Evolutionary conservation across 2,888 invertebrate genomes (phyloP).

Genomic region (Macrostomum cliftonense): DNA sequence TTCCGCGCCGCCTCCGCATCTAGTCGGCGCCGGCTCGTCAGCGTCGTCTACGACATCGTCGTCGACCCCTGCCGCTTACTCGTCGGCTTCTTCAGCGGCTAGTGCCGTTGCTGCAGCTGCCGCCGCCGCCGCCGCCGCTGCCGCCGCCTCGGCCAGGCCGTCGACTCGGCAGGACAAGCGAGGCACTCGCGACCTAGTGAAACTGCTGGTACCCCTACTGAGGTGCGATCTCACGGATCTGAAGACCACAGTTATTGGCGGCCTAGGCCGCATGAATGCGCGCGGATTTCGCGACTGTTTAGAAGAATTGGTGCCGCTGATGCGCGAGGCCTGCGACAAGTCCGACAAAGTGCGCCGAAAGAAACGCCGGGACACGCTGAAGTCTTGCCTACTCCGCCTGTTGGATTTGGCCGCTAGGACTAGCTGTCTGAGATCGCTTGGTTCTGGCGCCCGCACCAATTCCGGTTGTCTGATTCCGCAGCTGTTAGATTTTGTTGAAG

Average conservation of each 20-base stretch:
- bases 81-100: no score
- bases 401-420: conserved; percentile 67
- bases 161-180: background rate
- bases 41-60: background rate
- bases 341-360: conserved; percentile 85
- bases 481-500: no score
- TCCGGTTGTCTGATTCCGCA: no score
- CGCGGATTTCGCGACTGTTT: conserved; percentile 81
- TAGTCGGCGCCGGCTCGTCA: background rate
- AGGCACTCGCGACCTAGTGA: conserved; percentile 66
- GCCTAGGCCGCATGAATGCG: conserved; percentile 81
- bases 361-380: conserved; percentile 67
- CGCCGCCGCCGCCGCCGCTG: no score
- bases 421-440: no score
- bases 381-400: conserved; percentile 72
- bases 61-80: background rate
- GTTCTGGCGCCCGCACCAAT: no score
- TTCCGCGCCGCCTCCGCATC: conserved; percentile 41
- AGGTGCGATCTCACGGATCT: conserved; percentile 82
- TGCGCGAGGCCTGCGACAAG: conserved; percentile 89
- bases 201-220: conserved; percentile 71
- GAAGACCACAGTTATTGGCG: conserved; percentile 69
- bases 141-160: conserved; percentile 1
- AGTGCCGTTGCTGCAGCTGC: no score
- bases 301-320: conserved; percentile 73